Conservation (phyloP, 2,113 vertebrate genomes). For the Archilochus colubris region DNA sequence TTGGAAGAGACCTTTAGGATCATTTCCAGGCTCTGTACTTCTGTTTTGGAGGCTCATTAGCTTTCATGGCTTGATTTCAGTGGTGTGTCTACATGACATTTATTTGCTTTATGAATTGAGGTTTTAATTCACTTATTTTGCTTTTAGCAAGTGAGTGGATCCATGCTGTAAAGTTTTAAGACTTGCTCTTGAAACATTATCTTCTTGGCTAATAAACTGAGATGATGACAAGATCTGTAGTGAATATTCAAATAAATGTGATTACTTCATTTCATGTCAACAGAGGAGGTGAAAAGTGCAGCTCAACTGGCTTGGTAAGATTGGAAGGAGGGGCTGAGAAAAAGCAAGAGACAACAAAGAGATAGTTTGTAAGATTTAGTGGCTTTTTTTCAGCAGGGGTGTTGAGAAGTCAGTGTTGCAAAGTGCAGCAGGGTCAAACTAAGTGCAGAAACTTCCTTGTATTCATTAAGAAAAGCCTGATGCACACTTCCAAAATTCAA, state of each 20-base stretch:
- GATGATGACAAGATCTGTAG: conserved; percentile 88
- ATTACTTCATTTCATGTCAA: conserved; percentile 86
- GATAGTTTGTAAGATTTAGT: conserved; percentile 84
- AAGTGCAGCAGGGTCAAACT: conserved; percentile 88
- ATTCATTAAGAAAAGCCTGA: conserved; percentile 45
- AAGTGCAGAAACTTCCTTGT: conserved; percentile 83
- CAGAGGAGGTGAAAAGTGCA: conserved; percentile 85
- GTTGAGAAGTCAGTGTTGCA: conserved; percentile 80
- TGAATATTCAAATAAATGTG: conserved; percentile 89
- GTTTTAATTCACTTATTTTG: conserved; percentile 75
- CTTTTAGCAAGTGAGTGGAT: conserved; percentile 73
- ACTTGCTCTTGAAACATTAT: conserved; percentile 77
- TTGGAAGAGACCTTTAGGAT: conserved; percentile 42
- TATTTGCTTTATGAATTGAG: conserved; percentile 72
- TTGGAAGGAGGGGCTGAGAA: conserved; percentile 81
- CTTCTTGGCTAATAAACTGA: conserved; percentile 75
- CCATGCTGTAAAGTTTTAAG: conserved; percentile 75
- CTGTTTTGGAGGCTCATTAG: conserved; percentile 35
- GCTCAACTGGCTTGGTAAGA: conserved; percentile 75
- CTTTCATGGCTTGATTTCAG: conserved; percentile 56
- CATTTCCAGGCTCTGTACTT: conserved; percentile 47
- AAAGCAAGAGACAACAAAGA: conserved; percentile 80
- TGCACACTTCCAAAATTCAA: conserved; percentile 27
- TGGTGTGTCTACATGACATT: conserved; percentile 76
- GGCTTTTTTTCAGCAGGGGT: conserved; percentile 81